Evolutionary conservation across 2,888 invertebrate species (phyloP).

Genomic region (Drosophila infuscata): DNA sequence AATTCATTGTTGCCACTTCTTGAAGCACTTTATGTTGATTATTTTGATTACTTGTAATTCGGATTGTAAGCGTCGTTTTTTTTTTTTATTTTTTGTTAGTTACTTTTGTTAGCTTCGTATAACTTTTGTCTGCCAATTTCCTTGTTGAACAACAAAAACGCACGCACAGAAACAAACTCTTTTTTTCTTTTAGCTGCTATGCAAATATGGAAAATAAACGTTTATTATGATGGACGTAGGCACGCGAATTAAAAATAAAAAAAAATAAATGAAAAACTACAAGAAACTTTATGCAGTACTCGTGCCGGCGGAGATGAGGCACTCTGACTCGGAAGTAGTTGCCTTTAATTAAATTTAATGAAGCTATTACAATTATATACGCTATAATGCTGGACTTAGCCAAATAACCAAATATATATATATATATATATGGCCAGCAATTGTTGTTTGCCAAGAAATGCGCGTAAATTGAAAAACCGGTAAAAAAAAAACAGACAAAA

Average conservation of each 20-base stretch:
- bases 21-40: slow-evolving; percentile 26
- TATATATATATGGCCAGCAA: slow-evolving; percentile 36
- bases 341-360: slow-evolving; percentile 75
- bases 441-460: slow-evolving; percentile 48
- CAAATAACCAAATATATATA: slow-evolving; percentile 36
- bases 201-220: slow-evolving; percentile 46
- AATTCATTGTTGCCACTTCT: slow-evolving; percentile 75
- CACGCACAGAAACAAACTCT: slow-evolving; percentile 40
- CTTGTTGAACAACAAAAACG: slow-evolving; percentile 40
- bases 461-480: slow-evolving; percentile 70
- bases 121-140: slow-evolving; percentile 51
- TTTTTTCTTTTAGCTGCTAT: slow-evolving; percentile 15
- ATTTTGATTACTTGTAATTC: slow-evolving; percentile 24
- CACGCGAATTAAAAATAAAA: slow-evolving; percentile 18
- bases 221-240: slow-evolving; percentile 19
- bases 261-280: neutral
- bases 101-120: slow-evolving; percentile 51
- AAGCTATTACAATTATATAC: slow-evolving; percentile 55
- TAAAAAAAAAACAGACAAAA: slow-evolving; percentile 65
- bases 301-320: slow-evolving; percentile 51
- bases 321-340: slow-evolving; percentile 66
- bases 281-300: slow-evolving; percentile 43
- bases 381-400: slow-evolving; percentile 7
- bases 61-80: slow-evolving; percentile 15
- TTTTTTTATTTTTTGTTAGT: neutral